Percentiles rank a stretch among this genome's conserved stretches.
Conservation (phyloP, 2,888 invertebrate species). For the Atrina japonica region DNA sequence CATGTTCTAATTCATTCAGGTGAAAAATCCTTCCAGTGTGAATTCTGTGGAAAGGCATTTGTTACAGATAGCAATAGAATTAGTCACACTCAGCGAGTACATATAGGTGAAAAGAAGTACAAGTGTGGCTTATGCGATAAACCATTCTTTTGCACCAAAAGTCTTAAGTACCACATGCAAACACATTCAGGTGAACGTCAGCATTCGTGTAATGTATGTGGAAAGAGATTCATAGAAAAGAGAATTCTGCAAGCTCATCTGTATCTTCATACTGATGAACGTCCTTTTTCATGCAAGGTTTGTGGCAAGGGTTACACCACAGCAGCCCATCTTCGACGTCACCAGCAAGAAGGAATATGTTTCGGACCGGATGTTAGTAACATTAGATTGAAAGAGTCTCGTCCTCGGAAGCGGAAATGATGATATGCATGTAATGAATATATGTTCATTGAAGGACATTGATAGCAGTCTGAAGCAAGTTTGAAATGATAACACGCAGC, state of each 20-base stretch:
- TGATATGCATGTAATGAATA: too few relatives aligned
- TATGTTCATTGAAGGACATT: too few relatives aligned
- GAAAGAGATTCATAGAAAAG: conserved; percentile 15
- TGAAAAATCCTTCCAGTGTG: conserved; percentile 11
- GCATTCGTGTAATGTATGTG: conserved; percentile 14
- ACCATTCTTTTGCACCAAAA: not conserved
- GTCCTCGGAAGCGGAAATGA: too few relatives aligned
- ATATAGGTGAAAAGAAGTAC: not conserved
- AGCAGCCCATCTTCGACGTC: conserved; percentile 2
- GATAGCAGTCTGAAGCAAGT: too few relatives aligned
- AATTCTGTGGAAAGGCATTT: conserved; percentile 17
- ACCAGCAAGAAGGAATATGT: not conserved
- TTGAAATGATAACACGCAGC: too few relatives aligned
- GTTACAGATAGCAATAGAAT: conserved; percentile 4
- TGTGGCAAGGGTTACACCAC: conserved; percentile 1
- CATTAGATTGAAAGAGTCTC: too few relatives aligned
- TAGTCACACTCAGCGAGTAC: not conserved
- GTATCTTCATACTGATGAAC: conserved; percentile 9
- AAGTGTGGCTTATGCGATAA: conserved; percentile 13
- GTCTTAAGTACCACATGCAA: conserved; percentile 8
- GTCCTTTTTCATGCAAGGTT: conserved; percentile 13
- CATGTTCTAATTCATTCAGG: conserved; percentile 18
- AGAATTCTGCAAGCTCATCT: conserved; percentile 9
- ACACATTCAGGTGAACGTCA: conserved; percentile 9
- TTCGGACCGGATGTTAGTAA: too few relatives aligned